Conservation (phyloP, 1,140 invertebrate genomes). For the Lucilia cuprina region DNA sequence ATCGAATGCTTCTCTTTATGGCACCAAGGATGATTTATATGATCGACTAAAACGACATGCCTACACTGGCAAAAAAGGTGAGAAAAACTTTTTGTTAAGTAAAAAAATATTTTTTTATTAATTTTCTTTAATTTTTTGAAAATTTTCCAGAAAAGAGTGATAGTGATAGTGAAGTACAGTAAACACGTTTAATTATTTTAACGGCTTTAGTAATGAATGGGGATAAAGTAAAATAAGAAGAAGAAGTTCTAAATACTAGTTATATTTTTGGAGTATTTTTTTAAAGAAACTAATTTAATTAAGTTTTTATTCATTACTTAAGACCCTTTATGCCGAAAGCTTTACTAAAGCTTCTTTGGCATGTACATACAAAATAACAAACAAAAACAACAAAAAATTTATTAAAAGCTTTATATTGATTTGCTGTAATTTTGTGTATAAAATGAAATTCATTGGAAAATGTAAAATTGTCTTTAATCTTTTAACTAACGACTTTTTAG, state of each 20-base stretch:
- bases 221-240: background rate
- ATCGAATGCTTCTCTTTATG: slow-evolving; percentile 92
- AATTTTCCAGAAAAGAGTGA: slow-evolving; percentile 93
- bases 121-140: slow-evolving; percentile 54
- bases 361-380: slow-evolving; percentile 6
- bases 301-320: background rate
- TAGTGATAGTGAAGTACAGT: slow-evolving; percentile 90
- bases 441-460: slow-evolving; percentile 29
- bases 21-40: slow-evolving; percentile 94
- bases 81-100: slow-evolving; percentile 35
- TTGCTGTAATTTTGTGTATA: slow-evolving; percentile 50
- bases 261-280: slow-evolving; percentile 22
- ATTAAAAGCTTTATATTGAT: slow-evolving; percentile 58
- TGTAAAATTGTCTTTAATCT: background rate
- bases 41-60: slow-evolving; percentile 94
- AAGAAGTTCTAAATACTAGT: too few species aligned
- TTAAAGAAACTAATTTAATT: slow-evolving; percentile 22
- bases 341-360: background rate
- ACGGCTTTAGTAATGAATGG: slow-evolving; percentile 30
- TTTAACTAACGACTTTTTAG: slow-evolving; percentile 18
- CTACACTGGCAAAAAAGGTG: slow-evolving; percentile 95
- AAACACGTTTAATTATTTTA: slow-evolving; percentile 52
- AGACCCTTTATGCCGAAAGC: background rate
- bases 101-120: background rate
- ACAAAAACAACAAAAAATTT: slow-evolving; percentile 37